Evolutionary conservation across 2,888 invertebrate genomes (phyloP).

Genomic region (Spicauda simplicius): DNA sequence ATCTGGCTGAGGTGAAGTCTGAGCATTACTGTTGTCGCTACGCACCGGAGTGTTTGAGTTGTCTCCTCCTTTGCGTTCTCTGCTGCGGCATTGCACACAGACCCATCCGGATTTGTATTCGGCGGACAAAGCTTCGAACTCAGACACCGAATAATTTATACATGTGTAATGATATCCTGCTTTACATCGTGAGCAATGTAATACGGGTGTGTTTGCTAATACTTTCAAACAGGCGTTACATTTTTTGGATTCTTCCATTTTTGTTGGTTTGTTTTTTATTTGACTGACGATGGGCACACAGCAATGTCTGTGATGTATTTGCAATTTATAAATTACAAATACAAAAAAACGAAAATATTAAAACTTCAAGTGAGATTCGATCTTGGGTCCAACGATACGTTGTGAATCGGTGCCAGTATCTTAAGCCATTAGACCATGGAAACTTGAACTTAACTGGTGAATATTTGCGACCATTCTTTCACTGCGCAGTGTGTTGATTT

Average conservation of each 20-base stretch:
- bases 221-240: too few relatives aligned
- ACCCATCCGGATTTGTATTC: slow-evolving; percentile 10
- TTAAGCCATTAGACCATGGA: slow-evolving; percentile 1
- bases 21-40: too few relatives aligned
- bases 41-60: slow-evolving; percentile 25
- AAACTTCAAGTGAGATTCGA: background rate
- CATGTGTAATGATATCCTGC: slow-evolving; percentile 8
- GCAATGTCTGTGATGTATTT: too few relatives aligned
- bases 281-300: too few relatives aligned
- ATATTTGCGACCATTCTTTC: background rate
- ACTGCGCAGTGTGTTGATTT: background rate
- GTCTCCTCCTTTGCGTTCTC: slow-evolving; percentile 25
- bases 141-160: background rate
- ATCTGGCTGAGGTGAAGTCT: slow-evolving; percentile 3
- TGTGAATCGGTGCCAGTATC: background rate
- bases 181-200: slow-evolving; percentile 9
- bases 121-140: slow-evolving; percentile 6
- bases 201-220: too few relatives aligned
- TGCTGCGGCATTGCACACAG: slow-evolving; percentile 12
- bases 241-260: background rate
- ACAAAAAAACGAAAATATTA: background rate
- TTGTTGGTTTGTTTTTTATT: background rate
- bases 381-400: background rate
- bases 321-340: slow-evolving; percentile 2
- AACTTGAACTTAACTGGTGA: background rate